phyloP scores from a whole-genome alignment of 2,113 vertebrate species.

The Vimba vimba region DNA sequence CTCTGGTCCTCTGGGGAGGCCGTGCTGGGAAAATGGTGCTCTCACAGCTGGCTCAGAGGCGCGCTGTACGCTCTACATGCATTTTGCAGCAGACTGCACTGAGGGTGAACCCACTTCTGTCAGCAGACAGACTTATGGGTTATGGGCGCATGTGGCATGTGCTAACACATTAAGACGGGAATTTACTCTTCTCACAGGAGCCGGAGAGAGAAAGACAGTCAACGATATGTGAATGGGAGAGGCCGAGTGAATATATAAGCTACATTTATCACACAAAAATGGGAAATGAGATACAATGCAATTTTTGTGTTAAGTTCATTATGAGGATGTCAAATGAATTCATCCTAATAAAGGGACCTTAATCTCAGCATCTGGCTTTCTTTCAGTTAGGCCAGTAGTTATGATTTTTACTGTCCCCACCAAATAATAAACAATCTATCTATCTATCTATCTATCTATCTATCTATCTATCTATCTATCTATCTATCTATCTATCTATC shows the following conservation, averaged over 20 bases:
- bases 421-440: no score
- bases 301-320: background rate
- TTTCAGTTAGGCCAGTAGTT: no score
- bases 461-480: no score
- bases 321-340: background rate
- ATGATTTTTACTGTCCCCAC: no score
- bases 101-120: constrained; percentile 59
- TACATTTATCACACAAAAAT: background rate
- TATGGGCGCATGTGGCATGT: constrained; percentile 15
- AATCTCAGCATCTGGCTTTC: no score
- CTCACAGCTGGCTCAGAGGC: constrained; percentile 7
- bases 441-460: no score
- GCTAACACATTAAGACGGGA: constrained; percentile 40
- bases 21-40: background rate
- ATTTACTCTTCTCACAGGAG: constrained; percentile 26
- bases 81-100: constrained; percentile 64
- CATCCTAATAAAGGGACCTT: no score
- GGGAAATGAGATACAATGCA: background rate
- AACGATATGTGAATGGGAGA: background rate
- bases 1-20: constrained; percentile 26
- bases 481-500: no score
- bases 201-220: background rate
- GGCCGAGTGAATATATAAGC: background rate
- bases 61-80: constrained; percentile 48
- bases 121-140: constrained; percentile 42